Evolutionary conservation across 35 echinoderm and acorn worm genomes (phyloP).

Genomic region (Patiria miniata): DNA sequence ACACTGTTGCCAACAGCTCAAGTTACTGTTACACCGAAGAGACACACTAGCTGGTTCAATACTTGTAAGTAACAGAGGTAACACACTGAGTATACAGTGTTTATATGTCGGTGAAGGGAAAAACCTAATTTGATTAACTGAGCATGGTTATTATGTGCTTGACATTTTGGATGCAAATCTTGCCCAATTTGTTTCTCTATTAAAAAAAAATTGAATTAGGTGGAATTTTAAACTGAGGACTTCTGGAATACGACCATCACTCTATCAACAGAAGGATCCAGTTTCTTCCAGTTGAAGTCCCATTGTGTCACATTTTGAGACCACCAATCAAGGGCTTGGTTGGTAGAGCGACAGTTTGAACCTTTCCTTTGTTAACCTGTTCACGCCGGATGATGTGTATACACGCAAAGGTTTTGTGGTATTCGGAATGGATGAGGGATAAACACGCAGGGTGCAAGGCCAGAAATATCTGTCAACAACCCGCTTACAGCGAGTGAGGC

Average conservation of each 20-base stretch:
- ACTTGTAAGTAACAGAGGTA: slow-evolving; percentile 11
- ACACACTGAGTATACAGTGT: neutral
- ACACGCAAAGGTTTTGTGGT: no score
- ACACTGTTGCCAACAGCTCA: slow-evolving; percentile 4
- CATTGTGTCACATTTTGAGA: neutral
- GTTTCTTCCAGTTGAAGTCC: no score
- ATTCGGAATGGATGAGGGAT: no score
- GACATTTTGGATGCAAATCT: neutral
- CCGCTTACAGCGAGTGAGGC: no score
- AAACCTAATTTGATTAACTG: no score
- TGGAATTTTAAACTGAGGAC: neutral
- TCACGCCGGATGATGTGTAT: no score
- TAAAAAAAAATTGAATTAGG: neutral
- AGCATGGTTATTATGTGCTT: neutral
- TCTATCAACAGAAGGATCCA: no score
- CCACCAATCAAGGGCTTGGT: no score
- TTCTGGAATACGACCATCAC: neutral
- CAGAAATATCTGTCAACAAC: no score
- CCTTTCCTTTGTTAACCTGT: no score
- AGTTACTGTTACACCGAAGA: neutral
- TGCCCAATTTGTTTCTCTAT: neutral
- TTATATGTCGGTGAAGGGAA: neutral
- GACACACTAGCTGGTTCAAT: slow-evolving; percentile 33
- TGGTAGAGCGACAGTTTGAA: no score
- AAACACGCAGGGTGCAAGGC: no score